phyloP scores from a whole-genome alignment of 1,140 invertebrate genomes.

The Orchestia grillus region DNA sequence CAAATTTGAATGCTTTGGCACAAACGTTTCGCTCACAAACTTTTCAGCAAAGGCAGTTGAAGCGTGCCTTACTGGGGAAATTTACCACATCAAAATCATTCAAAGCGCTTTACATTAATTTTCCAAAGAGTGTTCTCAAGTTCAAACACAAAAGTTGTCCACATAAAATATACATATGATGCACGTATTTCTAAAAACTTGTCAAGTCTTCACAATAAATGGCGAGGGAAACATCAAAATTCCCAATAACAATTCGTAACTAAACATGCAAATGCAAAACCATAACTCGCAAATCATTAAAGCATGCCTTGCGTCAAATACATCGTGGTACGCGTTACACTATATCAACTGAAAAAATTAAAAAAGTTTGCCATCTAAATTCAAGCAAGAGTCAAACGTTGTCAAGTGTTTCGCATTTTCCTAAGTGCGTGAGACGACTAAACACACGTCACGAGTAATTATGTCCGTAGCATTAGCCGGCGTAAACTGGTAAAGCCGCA shows the following conservation, averaged over 20 bases:
- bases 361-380: neutral
- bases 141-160: neutral
- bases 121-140: neutral
- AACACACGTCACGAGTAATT: neutral
- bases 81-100: neutral
- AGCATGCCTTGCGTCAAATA: neutral
- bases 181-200: neutral
- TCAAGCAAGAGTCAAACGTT: neutral
- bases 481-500: neutral
- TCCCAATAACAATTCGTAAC: neutral
- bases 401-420: neutral
- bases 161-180: neutral
- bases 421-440: neutral
- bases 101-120: neutral
- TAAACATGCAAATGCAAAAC: neutral
- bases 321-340: neutral
- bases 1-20: neutral
- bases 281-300: neutral
- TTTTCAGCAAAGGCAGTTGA: neutral
- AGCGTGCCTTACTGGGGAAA: neutral
- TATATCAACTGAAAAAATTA: neutral
- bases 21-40: neutral
- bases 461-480: neutral
- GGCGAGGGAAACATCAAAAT: neutral
- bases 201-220: neutral